Base-by-base conservation (phyloP, 2,888 invertebrate species). In the Papilio protenor region DNA sequence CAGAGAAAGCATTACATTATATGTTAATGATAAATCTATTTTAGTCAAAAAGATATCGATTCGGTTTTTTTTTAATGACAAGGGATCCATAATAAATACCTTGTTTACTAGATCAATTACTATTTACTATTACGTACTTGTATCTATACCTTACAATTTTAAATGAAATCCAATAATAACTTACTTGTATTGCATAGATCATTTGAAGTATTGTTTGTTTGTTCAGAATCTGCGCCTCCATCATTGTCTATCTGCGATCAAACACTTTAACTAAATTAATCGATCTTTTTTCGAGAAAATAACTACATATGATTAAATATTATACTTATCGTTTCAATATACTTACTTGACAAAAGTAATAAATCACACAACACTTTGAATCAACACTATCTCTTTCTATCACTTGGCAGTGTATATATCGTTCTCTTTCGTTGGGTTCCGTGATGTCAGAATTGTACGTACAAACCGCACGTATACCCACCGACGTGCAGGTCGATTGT, bases 381-480 rank as follows among this genome's bases (percentile, higher is more conserved):
- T 27, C 27, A 27, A 27, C 40, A n/a, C 66, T 66, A 66, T 66
- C n/a, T 66, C n/a, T 18, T 66, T 66, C 40, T 61, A 61, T 23
- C 61, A 16, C n/a, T 40, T 33, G 8, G n/a, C 11, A 11, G n/a
- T 16, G 8, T 40, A 66, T 33, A 33, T 40, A 16, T 40, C 66
- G 18, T n/a, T 33, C 66, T 66, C 66, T 66, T 40, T 66, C 40
- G 3, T 40, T 61, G 2, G 33, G 16, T 33, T 10, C 40, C 66
- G n/a, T 66, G 40, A 66, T 40, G 66, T 66, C 66, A 66, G 66
- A 66, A n/a, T 40, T 66, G 40, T 40, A 40, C 40, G 40, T n/a
- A 18, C 66, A 64, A 33, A 33, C 2, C 64, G 61, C 61, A 23
- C 61, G 59, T 55, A 55, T 55, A 52, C 52, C 18, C 52, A 52